Percentiles rank a stretch among this genome's conserved stretches.
These are phyloP conservation scores for Bothrops jararaca DNA, from an alignment of 2,113 vertebrate genomes.

Conservation along the genomic window DNA sequence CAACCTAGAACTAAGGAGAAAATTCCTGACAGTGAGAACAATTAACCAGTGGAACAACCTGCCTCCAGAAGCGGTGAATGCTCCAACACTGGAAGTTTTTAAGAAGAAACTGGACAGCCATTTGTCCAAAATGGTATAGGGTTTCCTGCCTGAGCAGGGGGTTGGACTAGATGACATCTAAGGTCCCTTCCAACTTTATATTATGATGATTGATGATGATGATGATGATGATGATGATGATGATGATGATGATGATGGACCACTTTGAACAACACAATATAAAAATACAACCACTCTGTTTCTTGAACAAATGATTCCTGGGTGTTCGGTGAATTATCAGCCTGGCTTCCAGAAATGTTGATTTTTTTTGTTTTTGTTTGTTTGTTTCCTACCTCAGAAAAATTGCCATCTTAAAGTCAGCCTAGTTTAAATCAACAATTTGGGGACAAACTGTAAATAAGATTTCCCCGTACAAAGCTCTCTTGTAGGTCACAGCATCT, in stretches of 20 bases:
- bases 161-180: no score
- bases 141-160: no score
- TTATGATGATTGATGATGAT: no score
- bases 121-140: no score
- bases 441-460: background rate
- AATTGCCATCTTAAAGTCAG: slow-evolving; percentile 2
- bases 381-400: background rate
- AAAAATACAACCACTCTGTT: background rate
- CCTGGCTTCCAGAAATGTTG: background rate
- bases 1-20: no score
- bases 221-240: no score
- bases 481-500: background rate
- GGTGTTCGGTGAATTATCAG: background rate
- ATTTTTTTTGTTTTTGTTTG: accelerated
- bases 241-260: background rate
- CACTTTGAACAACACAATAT: background rate
- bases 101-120: no score
- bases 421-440: background rate
- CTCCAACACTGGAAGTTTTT: no score
- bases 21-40: no score
- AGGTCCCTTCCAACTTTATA: no score
- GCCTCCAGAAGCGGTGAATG: no score
- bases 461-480: background rate
- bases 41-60: no score
- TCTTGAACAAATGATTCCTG: slow-evolving; percentile 5